These are phyloP conservation scores for Frieseomelitta varia DNA, from an alignment of 1,140 invertebrate genomes.

Conservation along the genomic window DNA sequence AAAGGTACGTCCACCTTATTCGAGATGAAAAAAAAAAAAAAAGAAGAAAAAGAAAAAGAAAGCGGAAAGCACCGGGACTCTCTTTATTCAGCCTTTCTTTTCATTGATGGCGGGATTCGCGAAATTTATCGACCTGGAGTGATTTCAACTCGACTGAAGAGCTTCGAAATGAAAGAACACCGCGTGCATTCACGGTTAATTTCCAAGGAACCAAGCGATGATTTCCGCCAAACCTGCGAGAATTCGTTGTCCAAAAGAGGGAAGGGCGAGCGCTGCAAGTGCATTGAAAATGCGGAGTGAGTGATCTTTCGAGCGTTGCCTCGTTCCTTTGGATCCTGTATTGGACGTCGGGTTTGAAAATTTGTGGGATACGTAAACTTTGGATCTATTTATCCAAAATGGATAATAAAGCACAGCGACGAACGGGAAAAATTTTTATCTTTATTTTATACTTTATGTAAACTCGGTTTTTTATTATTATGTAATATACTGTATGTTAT, in stretches of 20 bases:
- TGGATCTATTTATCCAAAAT: not conserved
- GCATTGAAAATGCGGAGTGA: not conserved
- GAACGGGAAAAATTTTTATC: not conserved
- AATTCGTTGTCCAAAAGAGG: not conserved
- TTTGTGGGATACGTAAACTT: not conserved
- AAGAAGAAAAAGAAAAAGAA: no score
- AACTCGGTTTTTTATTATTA: no score
- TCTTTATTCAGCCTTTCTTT: slow-evolving; percentile 8
- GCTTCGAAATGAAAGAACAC: not conserved
- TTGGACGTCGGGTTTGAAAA: not conserved
- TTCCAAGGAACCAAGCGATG: not conserved
- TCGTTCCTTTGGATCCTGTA: not conserved
- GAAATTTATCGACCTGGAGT: not conserved
- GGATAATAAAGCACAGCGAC: not conserved
- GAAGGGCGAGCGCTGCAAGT: not conserved
- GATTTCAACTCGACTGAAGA: no score
- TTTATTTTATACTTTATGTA: no score
- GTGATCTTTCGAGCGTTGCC: not conserved
- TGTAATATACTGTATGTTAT: no score
- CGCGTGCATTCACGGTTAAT: no score
- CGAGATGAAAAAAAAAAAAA: not conserved
- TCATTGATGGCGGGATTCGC: not conserved
- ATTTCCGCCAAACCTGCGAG: not conserved
- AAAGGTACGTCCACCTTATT: not conserved
- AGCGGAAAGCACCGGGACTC: not conserved